Percentiles rank a stretch among this genome's conserved stretches.
Conservation (phyloP, 2,888 invertebrate genomes). For the Caenorhabditis virilis region DNA sequence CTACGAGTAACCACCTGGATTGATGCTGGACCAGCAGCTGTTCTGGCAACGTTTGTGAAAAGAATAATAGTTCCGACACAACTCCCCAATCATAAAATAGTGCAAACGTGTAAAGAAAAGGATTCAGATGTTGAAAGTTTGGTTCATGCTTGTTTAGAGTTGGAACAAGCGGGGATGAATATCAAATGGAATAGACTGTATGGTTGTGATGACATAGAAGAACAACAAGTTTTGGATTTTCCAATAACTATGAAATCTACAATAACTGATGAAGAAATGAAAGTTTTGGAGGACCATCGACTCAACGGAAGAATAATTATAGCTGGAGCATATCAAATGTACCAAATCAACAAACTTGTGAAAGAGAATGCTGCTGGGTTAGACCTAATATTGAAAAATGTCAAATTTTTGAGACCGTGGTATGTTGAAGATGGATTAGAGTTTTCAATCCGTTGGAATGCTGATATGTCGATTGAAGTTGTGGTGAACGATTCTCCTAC, state of each 20-base stretch:
- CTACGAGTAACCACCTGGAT: slow-evolving; percentile 49
- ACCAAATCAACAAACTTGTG: slow-evolving; percentile 29
- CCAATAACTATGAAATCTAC: slow-evolving; percentile 13
- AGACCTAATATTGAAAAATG: slow-evolving; percentile 18
- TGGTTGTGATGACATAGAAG: slow-evolving; percentile 2
- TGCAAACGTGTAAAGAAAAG: slow-evolving; percentile 47
- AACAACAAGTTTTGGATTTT: slow-evolving; percentile 9
- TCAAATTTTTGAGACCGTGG: slow-evolving; percentile 36
- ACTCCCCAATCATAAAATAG: slow-evolving; percentile 25
- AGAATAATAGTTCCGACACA: slow-evolving; percentile 32
- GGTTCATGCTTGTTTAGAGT: slow-evolving; percentile 35
- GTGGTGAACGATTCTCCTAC: slow-evolving; percentile 4
- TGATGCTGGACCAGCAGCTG: slow-evolving; percentile 52
- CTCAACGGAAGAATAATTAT: slow-evolving; percentile 41
- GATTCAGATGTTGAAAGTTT: slow-evolving; percentile 39
- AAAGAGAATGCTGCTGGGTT: slow-evolving; percentile 5
- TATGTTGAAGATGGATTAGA: slow-evolving; percentile 21
- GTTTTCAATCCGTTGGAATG: slow-evolving; percentile 23
- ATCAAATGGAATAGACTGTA: slow-evolving; percentile 32
- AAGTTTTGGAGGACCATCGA: slow-evolving; percentile 40
- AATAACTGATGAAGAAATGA: slow-evolving; percentile 21
- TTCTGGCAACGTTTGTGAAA: slow-evolving; percentile 45
- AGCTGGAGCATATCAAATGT: slow-evolving; percentile 53
- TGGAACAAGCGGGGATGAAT: slow-evolving; percentile 34
- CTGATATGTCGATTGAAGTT: slow-evolving; percentile 26